These are phyloP conservation scores for Ornithoptera priamus DNA, from an alignment of 2,888 invertebrate genomes.

Conservation along the genomic window DNA sequence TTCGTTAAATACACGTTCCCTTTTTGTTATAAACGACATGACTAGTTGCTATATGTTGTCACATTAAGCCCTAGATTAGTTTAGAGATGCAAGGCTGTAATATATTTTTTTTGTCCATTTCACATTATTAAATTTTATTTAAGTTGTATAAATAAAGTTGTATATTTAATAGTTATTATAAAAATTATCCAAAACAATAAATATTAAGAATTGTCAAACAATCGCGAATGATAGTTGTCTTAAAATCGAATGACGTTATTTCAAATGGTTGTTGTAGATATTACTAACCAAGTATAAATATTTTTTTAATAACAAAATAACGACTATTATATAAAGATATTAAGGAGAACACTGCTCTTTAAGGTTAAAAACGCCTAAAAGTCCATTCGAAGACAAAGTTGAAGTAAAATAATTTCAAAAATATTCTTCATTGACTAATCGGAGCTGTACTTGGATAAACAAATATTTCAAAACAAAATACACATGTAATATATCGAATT, in stretches of 20 bases:
- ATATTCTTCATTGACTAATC: not conserved
- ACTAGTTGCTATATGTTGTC: slow-evolving; percentile 46
- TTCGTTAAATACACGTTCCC: slow-evolving; percentile 72
- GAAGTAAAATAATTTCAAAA: not conserved
- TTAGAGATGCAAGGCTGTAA: slow-evolving; percentile 52
- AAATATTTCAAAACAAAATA: not conserved
- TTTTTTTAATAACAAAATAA: not conserved
- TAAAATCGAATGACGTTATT: slow-evolving; percentile 62
- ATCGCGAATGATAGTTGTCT: slow-evolving; percentile 60
- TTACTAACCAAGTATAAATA: slow-evolving; percentile 28
- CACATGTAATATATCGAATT: not conserved
- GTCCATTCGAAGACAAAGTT: not conserved
- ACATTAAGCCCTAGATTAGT: slow-evolving; percentile 43
- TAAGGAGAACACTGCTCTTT: no score
- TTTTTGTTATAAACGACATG: slow-evolving; percentile 76
- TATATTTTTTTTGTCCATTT: slow-evolving; percentile 65
- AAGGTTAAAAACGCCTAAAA: no score
- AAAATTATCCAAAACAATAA: slow-evolving; percentile 37
- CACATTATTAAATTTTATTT: slow-evolving; percentile 57
- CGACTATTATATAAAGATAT: not conserved
- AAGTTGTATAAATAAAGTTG: slow-evolving; percentile 41
- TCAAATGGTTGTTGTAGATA: slow-evolving; percentile 36
- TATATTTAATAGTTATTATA: slow-evolving; percentile 17
- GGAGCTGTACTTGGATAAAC: not conserved
- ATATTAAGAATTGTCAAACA: slow-evolving; percentile 60